phyloP scores from a whole-genome alignment of 1,140 invertebrate species.

The Cydia amplana region DNA sequence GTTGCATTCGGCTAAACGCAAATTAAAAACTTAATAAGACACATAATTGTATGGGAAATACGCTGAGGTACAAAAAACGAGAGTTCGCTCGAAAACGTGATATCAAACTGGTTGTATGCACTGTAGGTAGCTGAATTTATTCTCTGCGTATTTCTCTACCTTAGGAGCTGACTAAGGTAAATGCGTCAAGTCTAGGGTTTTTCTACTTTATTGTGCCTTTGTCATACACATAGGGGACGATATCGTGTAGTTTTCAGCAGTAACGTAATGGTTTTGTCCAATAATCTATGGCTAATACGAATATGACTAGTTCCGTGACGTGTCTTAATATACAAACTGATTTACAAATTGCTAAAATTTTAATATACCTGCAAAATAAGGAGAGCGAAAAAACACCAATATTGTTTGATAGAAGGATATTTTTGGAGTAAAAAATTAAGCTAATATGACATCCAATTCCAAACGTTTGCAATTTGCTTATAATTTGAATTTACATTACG shows the following conservation, averaged over 20 bases:
- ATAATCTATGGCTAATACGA: background rate
- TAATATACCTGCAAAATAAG: no score
- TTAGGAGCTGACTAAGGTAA: background rate
- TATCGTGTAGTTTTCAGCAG: background rate
- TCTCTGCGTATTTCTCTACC: background rate
- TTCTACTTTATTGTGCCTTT: background rate
- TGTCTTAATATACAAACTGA: background rate
- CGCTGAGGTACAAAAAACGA: background rate
- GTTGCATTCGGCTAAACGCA: background rate
- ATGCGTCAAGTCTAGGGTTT: background rate
- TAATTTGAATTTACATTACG: no score
- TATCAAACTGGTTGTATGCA: background rate
- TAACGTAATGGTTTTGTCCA: background rate
- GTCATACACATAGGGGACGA: background rate
- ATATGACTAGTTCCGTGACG: no score
- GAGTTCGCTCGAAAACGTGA: background rate
- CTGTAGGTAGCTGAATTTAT: background rate
- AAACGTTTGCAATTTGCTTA: no score
- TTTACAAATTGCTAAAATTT: no score
- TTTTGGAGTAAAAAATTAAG: no score
- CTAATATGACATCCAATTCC: no score
- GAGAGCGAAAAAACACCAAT: no score
- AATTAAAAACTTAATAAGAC: background rate
- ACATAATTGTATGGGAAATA: constrained; percentile 8
- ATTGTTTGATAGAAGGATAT: no score